Base-by-base conservation (phyloP, 2,888 invertebrate species). In the Acanthococcus lagerstroemiae region DNA sequence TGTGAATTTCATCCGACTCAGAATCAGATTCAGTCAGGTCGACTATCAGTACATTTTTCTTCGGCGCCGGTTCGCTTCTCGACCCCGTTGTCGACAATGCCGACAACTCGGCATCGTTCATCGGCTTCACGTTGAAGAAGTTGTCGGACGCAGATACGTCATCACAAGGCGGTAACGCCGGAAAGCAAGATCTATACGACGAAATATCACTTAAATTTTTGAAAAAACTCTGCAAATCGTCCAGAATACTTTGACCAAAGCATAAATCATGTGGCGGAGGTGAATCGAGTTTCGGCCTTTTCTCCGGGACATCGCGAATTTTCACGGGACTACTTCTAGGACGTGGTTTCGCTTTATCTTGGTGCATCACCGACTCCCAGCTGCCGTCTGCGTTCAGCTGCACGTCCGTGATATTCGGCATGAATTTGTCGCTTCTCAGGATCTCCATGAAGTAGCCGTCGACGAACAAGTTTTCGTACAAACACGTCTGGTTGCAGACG, bases 401-500 rank as follows among this genome's bases (percentile, higher is more conserved):
- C 12, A 65, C 52, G 24, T 55, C 65, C 1, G 17, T 45, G 12
- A 45, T 65, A 12, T 44, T 25, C 4, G 65, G 55, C 15, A 21
- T 26, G 45, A 65, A 54, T 12, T n/a, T 30, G 15, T 65, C 55
- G 26, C 45, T 55, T 46, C 48, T 24, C 17, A 67, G 9, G 27
- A 67, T 65, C 21, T 67, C 46, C 15, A 45, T 50, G 30, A 67
- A 63, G 21, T 65, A 81, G 79, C 78, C 77, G 71, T 81, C 81
- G 63, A 81, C 77, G n/a, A 77, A 73, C 15, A 81, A 74, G 69
- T 75, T 75, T 68, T 76, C 73, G 71, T 77, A 81, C 44, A 75
- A 74, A 19, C 79, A 77, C n/a, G 74, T 72, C 68, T 76, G 75
- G 72, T 78, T 78, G 74, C 81, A 81, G 3, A 81, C 78, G 15